A percentile compares a stretch with the other conserved stretches of the same genome.
Evolutionary conservation across 1,140 invertebrate species (phyloP).

Genomic region (Scaptomyza hsui): DNA sequence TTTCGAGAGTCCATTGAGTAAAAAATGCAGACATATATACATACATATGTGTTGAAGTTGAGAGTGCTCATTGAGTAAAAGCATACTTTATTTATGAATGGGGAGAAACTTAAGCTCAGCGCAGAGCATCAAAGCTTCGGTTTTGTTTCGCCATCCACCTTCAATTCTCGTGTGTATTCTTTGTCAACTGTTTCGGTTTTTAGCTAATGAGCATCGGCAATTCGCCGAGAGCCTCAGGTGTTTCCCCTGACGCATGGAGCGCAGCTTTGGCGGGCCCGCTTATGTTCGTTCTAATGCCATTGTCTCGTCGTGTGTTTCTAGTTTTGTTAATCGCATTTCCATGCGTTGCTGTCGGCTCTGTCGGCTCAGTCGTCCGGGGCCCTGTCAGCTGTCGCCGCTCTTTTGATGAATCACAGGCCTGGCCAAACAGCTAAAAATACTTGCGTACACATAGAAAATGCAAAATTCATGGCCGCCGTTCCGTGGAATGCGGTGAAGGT

Average conservation of each 20-base stretch:
- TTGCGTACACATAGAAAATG: slow-evolving; percentile 58
- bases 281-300: slow-evolving; percentile 30
- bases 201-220: slow-evolving; percentile 61
- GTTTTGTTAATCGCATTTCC: slow-evolving; percentile 74
- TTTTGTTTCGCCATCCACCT: neutral
- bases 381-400: slow-evolving; percentile 76
- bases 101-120: neutral
- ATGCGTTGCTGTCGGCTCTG: slow-evolving; percentile 68
- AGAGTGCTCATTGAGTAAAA: neutral
- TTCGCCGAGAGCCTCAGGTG: slow-evolving; percentile 69
- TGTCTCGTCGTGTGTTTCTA: slow-evolving; percentile 57
- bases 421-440: slow-evolving; percentile 74
- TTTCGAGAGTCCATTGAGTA: slow-evolving; percentile 5
- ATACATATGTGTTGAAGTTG: no score
- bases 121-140: slow-evolving; percentile 33
- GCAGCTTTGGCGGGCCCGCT: slow-evolving; percentile 22
- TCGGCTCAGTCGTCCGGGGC: slow-evolving; percentile 30
- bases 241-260: slow-evolving; percentile 58
- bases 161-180: slow-evolving; percentile 20
- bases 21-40: slow-evolving; percentile 3
- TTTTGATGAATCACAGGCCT: slow-evolving; percentile 81
- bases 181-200: slow-evolving; percentile 61
- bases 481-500: slow-evolving; percentile 70
- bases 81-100: slow-evolving; percentile 4
- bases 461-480: slow-evolving; percentile 72